Evolutionary conservation across 2,113 vertebrate genomes (phyloP), one percentile per base, ranked within the genome.

Genomic region (Spermophilus dauricus): DNA sequence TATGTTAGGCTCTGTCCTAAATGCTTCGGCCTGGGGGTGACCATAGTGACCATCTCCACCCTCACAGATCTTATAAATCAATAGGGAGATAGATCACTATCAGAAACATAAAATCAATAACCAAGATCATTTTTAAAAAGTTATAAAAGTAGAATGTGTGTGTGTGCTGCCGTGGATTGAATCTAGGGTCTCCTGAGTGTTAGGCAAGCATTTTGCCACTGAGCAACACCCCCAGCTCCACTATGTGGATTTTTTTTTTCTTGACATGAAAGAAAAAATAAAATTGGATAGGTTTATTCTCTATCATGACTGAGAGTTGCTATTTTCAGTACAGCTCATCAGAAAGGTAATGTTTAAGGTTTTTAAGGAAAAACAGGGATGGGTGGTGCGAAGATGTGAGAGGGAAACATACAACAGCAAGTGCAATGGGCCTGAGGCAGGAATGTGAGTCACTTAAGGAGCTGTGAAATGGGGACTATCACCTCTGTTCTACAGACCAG

Each of bases 51-150:
- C 37, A 80, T 39, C 8, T 11, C 5, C 73, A 53, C 28, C 30
- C 37, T 53, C 51, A 37, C 5, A 32, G 30, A 45, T 34, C 28
- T 75, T 85, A 56, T 42, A 89, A 91, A 81, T 86, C 61, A 58
- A 13, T 26, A 61, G 32, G 17, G 51, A 96, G 28, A 95, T 17
- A 90, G 18, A 75, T 6, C 30, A 73, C 42, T 53, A 67, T 61
- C 48, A 80, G 82, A 63, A 95, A 85, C 86, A 89, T 65, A 77
- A 92, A 88, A 83, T 67, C 16, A 93, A 65, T 39, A 94, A 45
- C 17, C 63, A 26, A 32, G 34, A 82, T 80, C 7, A 63, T 72
- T 80, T 88, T 42, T 94, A 87, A 84, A 37, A 73, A n/a, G 56
- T 37, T 5, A 30, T 34, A 51, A 20, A 70, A 77, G 48, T 24